A percentile compares a stretch with the other conserved stretches of the same genome.
phyloP scores from a whole-genome alignment of 1,140 invertebrate genomes.

The Bombus waltoni region DNA sequence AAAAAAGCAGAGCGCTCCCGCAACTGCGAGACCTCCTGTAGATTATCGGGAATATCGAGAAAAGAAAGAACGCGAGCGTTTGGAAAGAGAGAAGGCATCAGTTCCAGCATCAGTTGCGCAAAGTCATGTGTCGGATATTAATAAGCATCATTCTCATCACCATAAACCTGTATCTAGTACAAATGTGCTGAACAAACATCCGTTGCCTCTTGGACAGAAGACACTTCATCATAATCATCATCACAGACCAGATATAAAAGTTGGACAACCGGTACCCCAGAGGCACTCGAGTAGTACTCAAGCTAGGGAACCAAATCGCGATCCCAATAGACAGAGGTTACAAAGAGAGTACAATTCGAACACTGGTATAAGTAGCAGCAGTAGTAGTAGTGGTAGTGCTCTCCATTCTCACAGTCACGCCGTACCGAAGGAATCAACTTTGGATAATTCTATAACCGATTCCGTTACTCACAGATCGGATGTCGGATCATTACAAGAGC shows the following conservation, averaged over 20 bases:
- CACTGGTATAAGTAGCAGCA: conserved; percentile 36
- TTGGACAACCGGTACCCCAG: conserved; percentile 64
- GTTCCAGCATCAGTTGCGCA: conserved; percentile 13
- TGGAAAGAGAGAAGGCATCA: conserved; percentile 72
- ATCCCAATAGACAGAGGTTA: conserved; percentile 71
- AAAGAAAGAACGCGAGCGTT: conserved; percentile 82
- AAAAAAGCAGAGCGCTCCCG: conserved; percentile 70
- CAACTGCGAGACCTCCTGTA: conserved; percentile 65
- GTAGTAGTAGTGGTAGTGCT: conserved; percentile 20
- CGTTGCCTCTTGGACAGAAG: conserved; percentile 70
- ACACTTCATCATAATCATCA: conserved; percentile 77
- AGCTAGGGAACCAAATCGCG: conserved; percentile 64
- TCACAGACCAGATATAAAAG: conserved; percentile 76
- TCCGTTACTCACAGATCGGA: conserved; percentile 46
- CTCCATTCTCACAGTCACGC: conserved; percentile 51
- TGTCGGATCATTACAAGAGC: conserved; percentile 38
- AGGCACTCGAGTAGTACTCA: conserved; percentile 69
- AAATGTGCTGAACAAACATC: conserved; percentile 70
- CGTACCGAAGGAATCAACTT: conserved; percentile 34
- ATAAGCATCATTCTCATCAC: conserved; percentile 75
- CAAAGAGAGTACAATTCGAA: conserved; percentile 69
- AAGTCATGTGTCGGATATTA: conserved; percentile 59
- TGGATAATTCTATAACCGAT: conserved; percentile 43
- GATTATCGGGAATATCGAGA: conserved; percentile 84
- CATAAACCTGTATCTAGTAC: conserved; percentile 66